Evolutionary conservation across 2,113 vertebrate species (phyloP), one percentile per base, ranked within the genome.

Genomic region (Petrocephalus zakoni): DNA sequence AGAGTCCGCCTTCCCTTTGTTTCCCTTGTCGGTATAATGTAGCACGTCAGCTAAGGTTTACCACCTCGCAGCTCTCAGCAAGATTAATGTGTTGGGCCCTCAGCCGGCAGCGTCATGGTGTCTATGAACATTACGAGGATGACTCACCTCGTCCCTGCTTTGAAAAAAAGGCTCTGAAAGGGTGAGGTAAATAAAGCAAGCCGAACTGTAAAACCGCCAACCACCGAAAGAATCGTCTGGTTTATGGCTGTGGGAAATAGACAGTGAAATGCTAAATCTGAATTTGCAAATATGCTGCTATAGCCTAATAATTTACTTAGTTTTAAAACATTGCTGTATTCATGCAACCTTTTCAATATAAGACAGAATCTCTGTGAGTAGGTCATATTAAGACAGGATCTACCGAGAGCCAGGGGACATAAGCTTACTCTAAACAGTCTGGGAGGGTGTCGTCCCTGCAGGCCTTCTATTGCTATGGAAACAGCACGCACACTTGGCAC

Each of bases 401-500:
- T 88, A 88, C 52, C 9, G 89, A 91, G 90, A 87, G 90, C 92
- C 92, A 87, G 91, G 90, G 93, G 92, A 93, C 93, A 91, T 93
- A 91, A 94, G 92, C 94, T 93, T 94, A 93, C 91, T 89, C 15
- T 90, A 90, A 21, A 47, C 88, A 89, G 91, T 90, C 94, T 93
- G 92, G 90, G 91, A 89, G 89, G 93, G 94, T 58, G 93, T 93
- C 93, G 92, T 91, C 90, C 81, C 91, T 64, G 75, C 49, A 90
- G 92, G 90, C 91, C 88, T 88, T 90, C 87, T 52, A 93, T 95
- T 93, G 90, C 93, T 86, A 90, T 94, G 94, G 94, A 92, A 91
- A 95, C 93, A 52, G 88, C 89, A 91, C 90, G 92, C 89, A 91
- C 85, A 49, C 46, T 90, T 90, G 92, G 93, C 92, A 92, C 92